Evolutionary conservation across 1,140 invertebrate genomes (phyloP).

Genomic region (Piezodorus guildinii): DNA sequence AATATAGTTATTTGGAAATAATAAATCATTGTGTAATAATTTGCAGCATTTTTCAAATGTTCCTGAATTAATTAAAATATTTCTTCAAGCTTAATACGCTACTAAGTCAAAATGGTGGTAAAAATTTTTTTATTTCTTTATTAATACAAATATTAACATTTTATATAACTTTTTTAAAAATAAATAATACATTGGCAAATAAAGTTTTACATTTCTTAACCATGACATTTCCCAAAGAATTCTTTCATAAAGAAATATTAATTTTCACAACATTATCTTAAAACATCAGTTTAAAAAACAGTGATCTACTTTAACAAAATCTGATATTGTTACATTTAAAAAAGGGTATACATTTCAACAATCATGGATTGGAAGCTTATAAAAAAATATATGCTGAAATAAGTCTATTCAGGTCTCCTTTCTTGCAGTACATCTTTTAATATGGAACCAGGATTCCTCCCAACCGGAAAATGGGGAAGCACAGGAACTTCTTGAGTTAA

Average conservation of each 20-base stretch:
- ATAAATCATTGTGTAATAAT: too few species aligned
- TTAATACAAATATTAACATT: too few species aligned
- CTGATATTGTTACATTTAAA: neutral
- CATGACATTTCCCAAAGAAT: neutral
- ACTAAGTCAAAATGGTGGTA: too few species aligned
- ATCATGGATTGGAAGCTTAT: neutral
- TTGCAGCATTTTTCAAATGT: too few species aligned
- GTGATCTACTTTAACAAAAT: neutral
- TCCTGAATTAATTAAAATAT: too few species aligned
- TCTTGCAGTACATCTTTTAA: constrained; percentile 23
- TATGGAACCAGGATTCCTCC: constrained; percentile 19
- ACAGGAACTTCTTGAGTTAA: constrained; percentile 4
- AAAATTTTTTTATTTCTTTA: too few species aligned
- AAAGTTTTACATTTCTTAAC: neutral
- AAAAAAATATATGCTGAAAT: neutral
- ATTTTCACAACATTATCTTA: neutral
- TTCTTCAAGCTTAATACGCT: too few species aligned
- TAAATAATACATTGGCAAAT: too few species aligned
- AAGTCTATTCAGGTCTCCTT: constrained; percentile 15
- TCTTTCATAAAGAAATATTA: neutral
- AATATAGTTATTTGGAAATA: too few species aligned
- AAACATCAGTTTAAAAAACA: neutral
- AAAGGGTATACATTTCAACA: neutral
- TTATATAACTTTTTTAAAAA: too few species aligned
- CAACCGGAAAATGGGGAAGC: constrained; percentile 2